Percentiles rank a stretch among this genome's conserved stretches.
Conservation (phyloP, 2,797 vertebrate species). For the Falco biarmicus region DNA sequence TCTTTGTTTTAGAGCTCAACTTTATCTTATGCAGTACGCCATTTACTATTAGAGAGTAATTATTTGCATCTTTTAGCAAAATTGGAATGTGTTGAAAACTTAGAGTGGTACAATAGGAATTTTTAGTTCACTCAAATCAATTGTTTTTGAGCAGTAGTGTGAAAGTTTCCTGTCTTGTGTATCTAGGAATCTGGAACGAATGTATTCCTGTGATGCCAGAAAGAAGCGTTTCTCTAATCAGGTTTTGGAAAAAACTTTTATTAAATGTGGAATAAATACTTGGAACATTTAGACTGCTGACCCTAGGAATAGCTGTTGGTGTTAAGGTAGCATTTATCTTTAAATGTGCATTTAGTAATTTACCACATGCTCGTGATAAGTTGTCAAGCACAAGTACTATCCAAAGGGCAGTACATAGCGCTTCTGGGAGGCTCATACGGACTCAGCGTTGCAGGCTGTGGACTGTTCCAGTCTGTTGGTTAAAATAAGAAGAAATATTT, state of each 20-base stretch:
- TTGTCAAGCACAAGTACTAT: constrained; percentile 16
- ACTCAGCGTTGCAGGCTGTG: background rate
- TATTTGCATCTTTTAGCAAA: background rate
- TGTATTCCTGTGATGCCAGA: background rate
- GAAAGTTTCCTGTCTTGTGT: background rate
- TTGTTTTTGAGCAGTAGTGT: background rate
- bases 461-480: background rate
- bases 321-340: constrained; percentile 38
- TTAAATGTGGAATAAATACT: background rate
- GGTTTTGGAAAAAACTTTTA: background rate
- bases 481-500: background rate
- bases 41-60: background rate
- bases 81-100: background rate
- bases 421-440: background rate
- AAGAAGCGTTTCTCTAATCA: background rate
- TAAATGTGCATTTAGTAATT: constrained; percentile 18
- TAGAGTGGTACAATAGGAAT: background rate
- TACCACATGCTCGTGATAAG: background rate
- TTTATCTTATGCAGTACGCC: background rate
- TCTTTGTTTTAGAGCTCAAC: background rate
- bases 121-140: background rate
- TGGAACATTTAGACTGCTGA: background rate
- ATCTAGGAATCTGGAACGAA: background rate
- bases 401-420: background rate
- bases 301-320: background rate